These are phyloP conservation scores for Cettia cetti DNA, from an alignment of 2,113 vertebrate genomes.

Conservation along the genomic window DNA sequence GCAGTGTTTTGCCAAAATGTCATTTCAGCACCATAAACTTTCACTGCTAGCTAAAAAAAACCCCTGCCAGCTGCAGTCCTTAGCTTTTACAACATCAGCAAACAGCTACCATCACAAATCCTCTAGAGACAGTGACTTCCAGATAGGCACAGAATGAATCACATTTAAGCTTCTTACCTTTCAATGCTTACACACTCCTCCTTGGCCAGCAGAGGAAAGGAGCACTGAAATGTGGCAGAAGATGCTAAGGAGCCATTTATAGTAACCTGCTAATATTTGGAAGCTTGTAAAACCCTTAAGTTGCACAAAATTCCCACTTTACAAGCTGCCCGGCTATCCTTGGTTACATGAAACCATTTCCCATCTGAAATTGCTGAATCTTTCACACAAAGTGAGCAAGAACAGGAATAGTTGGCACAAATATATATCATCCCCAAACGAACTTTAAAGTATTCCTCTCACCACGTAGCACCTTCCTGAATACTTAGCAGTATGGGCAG, in stretches of 20 bases:
- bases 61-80: background rate
- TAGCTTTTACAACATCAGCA: background rate
- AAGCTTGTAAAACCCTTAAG: background rate
- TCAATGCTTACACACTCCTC: background rate
- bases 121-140: background rate
- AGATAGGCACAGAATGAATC: background rate
- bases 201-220: background rate
- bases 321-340: background rate
- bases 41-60: background rate
- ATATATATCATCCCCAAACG: background rate
- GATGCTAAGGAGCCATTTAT: background rate
- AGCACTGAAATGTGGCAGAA: background rate
- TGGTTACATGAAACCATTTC: background rate
- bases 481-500: background rate
- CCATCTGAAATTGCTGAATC: background rate
- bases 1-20: background rate
- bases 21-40: background rate
- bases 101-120: background rate
- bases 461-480: background rate
- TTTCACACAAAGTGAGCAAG: background rate
- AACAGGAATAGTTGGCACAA: background rate
- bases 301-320: background rate
- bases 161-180: background rate
- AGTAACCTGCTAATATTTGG: background rate
- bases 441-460: background rate